These are phyloP conservation scores for Metacarcinus magister DNA, from an alignment of 2,888 invertebrate species.

Conservation along the genomic window DNA sequence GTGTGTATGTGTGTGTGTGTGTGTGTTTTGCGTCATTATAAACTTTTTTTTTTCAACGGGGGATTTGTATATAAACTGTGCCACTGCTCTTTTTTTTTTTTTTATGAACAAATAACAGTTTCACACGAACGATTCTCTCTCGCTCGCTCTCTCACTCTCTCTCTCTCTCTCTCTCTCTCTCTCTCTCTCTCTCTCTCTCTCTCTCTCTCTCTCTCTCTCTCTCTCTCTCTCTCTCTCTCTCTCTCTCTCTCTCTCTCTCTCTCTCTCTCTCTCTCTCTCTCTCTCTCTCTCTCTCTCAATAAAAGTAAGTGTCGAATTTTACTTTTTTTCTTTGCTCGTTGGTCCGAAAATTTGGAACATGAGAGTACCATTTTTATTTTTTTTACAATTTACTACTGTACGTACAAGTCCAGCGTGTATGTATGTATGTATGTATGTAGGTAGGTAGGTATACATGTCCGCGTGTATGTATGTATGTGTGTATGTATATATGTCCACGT, in stretches of 20 bases:
- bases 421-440: not conserved
- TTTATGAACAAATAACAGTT: not conserved
- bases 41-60: not conserved
- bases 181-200: too few relatives aligned
- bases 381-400: not conserved
- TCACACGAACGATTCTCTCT: conserved; percentile 13
- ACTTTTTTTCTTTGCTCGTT: not conserved
- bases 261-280: conserved; percentile 26
- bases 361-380: not conserved
- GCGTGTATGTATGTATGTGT: not conserved
- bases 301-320: conserved; percentile 2
- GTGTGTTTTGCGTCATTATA: not conserved
- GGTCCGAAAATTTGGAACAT: not conserved
- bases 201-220: conserved; percentile 12
- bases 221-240: conserved; percentile 26
- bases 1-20: not conserved
- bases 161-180: too few relatives aligned
- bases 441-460: too few relatives aligned
- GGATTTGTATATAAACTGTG: not conserved
- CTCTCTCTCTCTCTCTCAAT: not conserved
- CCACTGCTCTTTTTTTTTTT: not conserved
- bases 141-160: too few relatives aligned
- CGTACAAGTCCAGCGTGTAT: not conserved
- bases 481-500: conserved; percentile 41
- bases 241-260: conserved; percentile 26